Conservation (phyloP, 2,888 invertebrate genomes). For the Chorisops tibialis region DNA sequence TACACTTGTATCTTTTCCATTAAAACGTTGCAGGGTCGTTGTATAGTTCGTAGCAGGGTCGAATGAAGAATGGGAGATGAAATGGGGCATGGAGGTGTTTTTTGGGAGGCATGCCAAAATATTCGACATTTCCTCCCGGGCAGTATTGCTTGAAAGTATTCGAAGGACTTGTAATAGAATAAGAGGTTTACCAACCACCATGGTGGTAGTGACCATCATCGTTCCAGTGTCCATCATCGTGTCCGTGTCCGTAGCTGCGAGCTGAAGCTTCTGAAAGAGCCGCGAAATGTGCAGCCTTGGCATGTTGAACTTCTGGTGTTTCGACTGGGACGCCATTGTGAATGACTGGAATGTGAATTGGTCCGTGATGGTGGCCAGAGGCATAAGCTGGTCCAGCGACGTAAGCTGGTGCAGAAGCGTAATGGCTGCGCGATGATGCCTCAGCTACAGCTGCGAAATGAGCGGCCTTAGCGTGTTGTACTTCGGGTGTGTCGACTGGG, state of each 20-base stretch:
- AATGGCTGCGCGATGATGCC: conserved; percentile 41
- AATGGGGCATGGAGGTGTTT: conserved; percentile 28
- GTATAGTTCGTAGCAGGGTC: conserved; percentile 2
- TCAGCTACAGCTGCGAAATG: conserved; percentile 49
- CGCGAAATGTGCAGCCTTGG: conserved; percentile 50
- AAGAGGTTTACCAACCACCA: conserved; percentile 34
- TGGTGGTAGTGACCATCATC: conserved; percentile 38
- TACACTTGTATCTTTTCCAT: conserved; percentile 20
- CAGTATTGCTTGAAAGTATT: conserved; percentile 28
- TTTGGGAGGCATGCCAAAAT: conserved; percentile 31
- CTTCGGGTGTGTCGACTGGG: conserved; percentile 56
- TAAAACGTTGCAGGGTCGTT: conserved; percentile 29
- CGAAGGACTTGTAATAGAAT: conserved; percentile 29
- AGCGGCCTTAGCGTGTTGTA: conserved; percentile 52
- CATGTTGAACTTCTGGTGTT: conserved; percentile 55
- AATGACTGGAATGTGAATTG: conserved; percentile 52
- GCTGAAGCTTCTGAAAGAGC: conserved; percentile 49
- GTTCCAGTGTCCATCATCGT: conserved; percentile 1
- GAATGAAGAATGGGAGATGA: not conserved
- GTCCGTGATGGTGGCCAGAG: conserved; percentile 43
- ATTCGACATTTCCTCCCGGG: conserved; percentile 31
- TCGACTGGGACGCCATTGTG: conserved; percentile 55
- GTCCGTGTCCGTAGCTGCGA: conserved; percentile 23
- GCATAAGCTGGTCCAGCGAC: conserved; percentile 13
- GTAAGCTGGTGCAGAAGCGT: conserved; percentile 29